phyloP scores from a whole-genome alignment of 2,113 vertebrate genomes.

The Brienomyrus longianalis region DNA sequence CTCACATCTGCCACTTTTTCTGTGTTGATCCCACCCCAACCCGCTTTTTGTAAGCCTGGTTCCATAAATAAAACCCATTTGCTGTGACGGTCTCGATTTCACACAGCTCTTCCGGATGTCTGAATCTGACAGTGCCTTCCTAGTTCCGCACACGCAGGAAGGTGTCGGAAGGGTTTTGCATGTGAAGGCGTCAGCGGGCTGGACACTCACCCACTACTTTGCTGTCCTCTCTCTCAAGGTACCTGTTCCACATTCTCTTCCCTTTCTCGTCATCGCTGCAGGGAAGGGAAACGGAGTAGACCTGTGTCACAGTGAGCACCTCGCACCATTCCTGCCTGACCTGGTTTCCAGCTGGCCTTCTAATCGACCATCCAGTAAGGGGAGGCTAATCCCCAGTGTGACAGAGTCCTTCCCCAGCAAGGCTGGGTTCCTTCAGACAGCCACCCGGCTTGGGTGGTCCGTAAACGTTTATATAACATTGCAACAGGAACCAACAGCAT shows the following conservation, averaged over 20 bases:
- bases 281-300: neutral
- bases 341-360: neutral
- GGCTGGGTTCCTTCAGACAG: neutral
- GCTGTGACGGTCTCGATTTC: neutral
- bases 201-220: constrained; percentile 79
- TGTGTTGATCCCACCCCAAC: neutral
- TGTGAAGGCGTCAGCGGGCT: neutral
- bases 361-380: neutral
- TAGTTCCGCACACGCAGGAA: neutral
- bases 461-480: neutral
- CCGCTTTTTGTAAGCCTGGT: neutral
- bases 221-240: constrained; percentile 87
- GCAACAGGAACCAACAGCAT: neutral
- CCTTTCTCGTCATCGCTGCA: constrained; percentile 85
- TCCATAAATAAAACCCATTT: neutral
- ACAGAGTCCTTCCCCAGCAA: neutral
- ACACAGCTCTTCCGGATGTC: neutral
- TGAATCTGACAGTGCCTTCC: neutral
- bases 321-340: neutral
- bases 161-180: neutral
- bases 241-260: constrained; percentile 86
- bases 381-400: neutral
- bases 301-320: neutral
- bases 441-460: neutral
- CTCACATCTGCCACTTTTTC: neutral